Conservation (phyloP, 2,888 invertebrate species). For the Diplazon laetatorius region DNA sequence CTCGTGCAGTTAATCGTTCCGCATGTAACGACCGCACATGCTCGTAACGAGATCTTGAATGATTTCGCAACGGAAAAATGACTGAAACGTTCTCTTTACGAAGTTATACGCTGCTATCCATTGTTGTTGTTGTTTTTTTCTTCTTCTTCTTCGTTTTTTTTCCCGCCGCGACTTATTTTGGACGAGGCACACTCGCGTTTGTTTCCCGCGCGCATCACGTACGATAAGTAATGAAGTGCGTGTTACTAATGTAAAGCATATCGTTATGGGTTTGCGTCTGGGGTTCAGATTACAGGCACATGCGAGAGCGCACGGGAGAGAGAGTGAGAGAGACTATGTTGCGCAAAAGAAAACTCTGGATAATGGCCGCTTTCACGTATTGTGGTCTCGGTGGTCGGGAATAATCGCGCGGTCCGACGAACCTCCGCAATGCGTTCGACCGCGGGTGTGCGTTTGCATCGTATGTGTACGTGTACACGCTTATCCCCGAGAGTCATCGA, state of each 20-base stretch:
- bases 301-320: no score
- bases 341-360: slow-evolving; percentile 77
- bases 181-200: slow-evolving; percentile 40
- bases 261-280: neutral
- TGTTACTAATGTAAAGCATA: slow-evolving; percentile 56
- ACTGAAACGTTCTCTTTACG: slow-evolving; percentile 39
- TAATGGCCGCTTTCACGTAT: slow-evolving; percentile 82
- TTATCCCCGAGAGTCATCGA: slow-evolving; percentile 62
- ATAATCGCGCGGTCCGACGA: slow-evolving; percentile 72
- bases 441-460: slow-evolving; percentile 60
- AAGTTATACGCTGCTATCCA: slow-evolving; percentile 12
- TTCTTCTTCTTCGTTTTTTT: no score
- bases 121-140: no score
- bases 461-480: slow-evolving; percentile 46
- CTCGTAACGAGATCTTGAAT: slow-evolving; percentile 58
- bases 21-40: slow-evolving; percentile 33
- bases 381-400: slow-evolving; percentile 74
- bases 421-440: slow-evolving; percentile 73
- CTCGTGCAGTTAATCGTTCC: slow-evolving; percentile 64
- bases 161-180: slow-evolving; percentile 21
- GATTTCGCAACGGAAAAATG: slow-evolving; percentile 57
- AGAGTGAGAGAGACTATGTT: slow-evolving; percentile 65
- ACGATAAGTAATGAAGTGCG: slow-evolving; percentile 64
- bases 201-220: slow-evolving; percentile 49
- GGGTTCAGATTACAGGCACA: neutral